These are phyloP conservation scores for Calyptomena viridis DNA, from an alignment of 2,113 vertebrate species.

Conservation along the genomic window DNA sequence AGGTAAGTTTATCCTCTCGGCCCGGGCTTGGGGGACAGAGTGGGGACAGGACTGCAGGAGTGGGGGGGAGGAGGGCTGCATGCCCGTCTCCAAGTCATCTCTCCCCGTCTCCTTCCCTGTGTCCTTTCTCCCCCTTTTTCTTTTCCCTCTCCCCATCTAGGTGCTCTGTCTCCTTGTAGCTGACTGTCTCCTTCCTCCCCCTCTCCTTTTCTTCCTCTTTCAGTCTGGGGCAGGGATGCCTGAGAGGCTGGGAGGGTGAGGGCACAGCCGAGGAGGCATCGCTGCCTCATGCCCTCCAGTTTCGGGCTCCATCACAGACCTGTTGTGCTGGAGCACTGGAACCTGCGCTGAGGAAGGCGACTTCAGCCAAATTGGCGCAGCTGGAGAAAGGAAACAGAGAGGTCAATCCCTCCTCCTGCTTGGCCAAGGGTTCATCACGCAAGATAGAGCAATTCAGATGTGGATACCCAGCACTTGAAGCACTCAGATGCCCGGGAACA, in stretches of 20 bases:
- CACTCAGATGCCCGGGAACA: constrained; percentile 25
- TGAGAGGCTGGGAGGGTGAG: neutral
- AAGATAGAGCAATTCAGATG: neutral
- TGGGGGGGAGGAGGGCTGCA: neutral
- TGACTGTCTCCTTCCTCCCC: neutral
- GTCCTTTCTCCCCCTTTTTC: constrained; percentile 34
- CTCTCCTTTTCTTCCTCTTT: neutral
- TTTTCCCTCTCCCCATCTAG: neutral
- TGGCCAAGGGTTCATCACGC: neutral
- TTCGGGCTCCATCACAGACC: constrained; percentile 59
- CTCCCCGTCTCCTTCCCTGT: constrained; percentile 32
- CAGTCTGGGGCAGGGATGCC: neutral
- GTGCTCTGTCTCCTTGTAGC: neutral
- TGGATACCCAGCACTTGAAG: constrained; percentile 18
- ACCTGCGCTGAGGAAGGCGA: constrained; percentile 29
- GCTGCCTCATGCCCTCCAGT: constrained; percentile 16
- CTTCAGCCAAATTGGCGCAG: constrained; percentile 53
- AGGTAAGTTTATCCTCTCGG: constrained; percentile 46
- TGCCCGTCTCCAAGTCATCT: neutral
- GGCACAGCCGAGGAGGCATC: neutral
- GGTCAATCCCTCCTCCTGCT: neutral
- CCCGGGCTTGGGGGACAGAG: neutral
- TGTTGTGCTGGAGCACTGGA: constrained; percentile 60
- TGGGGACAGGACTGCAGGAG: neutral
- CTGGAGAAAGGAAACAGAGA: constrained; percentile 27